phyloP scores from a whole-genome alignment of 2,888 invertebrate species.

The Seira sanloemensis region DNA sequence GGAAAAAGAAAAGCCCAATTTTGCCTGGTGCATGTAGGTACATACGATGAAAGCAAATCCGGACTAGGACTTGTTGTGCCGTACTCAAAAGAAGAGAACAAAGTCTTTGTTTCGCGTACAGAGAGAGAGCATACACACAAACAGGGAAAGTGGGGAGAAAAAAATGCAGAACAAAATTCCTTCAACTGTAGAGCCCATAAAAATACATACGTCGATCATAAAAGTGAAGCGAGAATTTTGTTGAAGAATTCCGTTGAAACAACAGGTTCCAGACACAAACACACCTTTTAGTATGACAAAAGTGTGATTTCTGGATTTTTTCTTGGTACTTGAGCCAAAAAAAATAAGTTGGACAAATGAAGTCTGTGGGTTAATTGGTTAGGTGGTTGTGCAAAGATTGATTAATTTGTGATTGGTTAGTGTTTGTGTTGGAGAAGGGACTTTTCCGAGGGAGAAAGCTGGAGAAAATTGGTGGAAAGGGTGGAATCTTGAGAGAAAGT shows the following conservation, averaged over 20 bases:
- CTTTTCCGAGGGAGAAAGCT: neutral
- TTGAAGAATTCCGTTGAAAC: slow-evolving; percentile 1
- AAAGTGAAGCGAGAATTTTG: slow-evolving; percentile 7
- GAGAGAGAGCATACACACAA: neutral
- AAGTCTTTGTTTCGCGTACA: slow-evolving; percentile 11
- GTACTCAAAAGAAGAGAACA: neutral
- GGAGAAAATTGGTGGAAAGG: neutral
- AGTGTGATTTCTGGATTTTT: no score
- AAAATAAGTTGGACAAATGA: no score
- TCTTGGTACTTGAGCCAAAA: no score
- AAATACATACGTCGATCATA: slow-evolving; percentile 19
- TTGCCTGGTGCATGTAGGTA: neutral
- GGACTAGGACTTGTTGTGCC: slow-evolving; percentile 1
- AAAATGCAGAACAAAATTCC: slow-evolving; percentile 3
- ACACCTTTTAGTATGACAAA: no score
- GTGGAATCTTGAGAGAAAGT: neutral
- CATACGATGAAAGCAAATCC: neutral
- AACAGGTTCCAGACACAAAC: slow-evolving; percentile 10
- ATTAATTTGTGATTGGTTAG: no score
- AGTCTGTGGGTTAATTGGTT: no score
- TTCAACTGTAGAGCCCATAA: slow-evolving; percentile 16
- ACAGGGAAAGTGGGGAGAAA: neutral
- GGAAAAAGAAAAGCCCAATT: neutral
- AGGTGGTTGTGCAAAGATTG: no score
- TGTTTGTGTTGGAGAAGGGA: neutral